Base-by-base conservation (phyloP, 2,888 invertebrate genomes). In the Drosophila colorata region DNA sequence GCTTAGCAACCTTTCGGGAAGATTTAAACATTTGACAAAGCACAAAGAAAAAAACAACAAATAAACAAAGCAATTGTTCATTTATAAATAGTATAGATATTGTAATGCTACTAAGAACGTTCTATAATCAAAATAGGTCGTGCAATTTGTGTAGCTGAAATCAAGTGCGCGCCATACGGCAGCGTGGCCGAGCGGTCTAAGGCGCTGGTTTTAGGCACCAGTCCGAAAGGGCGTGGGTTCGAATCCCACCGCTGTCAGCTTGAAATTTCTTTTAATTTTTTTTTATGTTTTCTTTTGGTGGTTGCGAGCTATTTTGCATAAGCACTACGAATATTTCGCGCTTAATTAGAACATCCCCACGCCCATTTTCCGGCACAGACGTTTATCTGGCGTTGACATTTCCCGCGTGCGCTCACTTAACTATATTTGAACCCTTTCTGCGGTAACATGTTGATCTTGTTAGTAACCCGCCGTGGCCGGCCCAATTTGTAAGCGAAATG, bases 171-270 rank as follows among this genome's bases (percentile, higher is more conserved):
- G 28, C 0, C 63, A 59, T n/a, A 20, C 40, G 13, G 43, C 92
- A 92, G 92, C 91, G 92, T 92, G 92, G 92, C 92, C 92, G 92
- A 92, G 92, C 91, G 92, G 92, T 92, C 92, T 92, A 92, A 92
- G 92, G 92, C 92, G 92, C 92, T 92, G 92, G 92, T 92, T 92
- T 92, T 92, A 92, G 92, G 92, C 92, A 92, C 92, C 92, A 92
- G 92, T 92, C 92, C 92, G 92, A 91, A 92, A 91, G 91, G 92
- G 92, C 92, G 92, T 91, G 92, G 92, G 92, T 92, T 92, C 92
- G 92, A 92, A 92, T 92, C 92, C 92, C 92, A 91, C 92, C 92
- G 91, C 91, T 92, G 92, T 91, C 92, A 92, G 8, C 11, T 7
- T n/a, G 4, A 8, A 9, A 28, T 7, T 14, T 14, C 1, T 1